phyloP scores from a whole-genome alignment of 2,797 vertebrate genomes.

The Acipenser transmontanus region DNA sequence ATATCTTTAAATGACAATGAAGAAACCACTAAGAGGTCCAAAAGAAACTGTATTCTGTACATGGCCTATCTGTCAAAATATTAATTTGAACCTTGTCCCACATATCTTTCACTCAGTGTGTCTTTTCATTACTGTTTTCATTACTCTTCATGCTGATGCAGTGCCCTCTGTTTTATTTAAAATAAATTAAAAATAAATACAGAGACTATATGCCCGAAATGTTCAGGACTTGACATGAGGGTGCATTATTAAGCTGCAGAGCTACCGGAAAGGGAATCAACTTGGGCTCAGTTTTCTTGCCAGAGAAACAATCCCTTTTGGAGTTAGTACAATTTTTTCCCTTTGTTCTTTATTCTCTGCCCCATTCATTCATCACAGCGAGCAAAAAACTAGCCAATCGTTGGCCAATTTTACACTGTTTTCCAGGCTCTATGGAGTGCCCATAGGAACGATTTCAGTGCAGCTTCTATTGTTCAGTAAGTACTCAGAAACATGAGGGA shows the following conservation, averaged over 20 bases:
- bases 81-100: too few relatives aligned
- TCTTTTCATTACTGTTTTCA: too few relatives aligned
- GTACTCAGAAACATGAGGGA: slow-evolving; percentile 4
- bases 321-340: neutral
- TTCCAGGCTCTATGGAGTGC: neutral
- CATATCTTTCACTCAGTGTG: too few relatives aligned
- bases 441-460: slow-evolving; percentile 1
- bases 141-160: too few relatives aligned
- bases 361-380: slow-evolving; percentile 14
- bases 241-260: slow-evolving; percentile 5
- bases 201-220: neutral
- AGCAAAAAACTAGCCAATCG: slow-evolving; percentile 12
- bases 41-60: too few relatives aligned
- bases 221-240: neutral
- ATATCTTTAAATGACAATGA: too few relatives aligned
- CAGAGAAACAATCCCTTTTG: neutral
- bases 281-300: neutral
- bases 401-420: slow-evolving; percentile 5
- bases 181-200: too few relatives aligned
- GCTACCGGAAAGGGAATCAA: slow-evolving; percentile 2
- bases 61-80: too few relatives aligned
- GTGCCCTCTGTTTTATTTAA: too few relatives aligned
- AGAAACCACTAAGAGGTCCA: too few relatives aligned
- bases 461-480: slow-evolving; percentile 9
- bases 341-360: slow-evolving; percentile 10